phyloP scores from a whole-genome alignment of 1,140 invertebrate genomes.

The Aradophagus sp. region DNA sequence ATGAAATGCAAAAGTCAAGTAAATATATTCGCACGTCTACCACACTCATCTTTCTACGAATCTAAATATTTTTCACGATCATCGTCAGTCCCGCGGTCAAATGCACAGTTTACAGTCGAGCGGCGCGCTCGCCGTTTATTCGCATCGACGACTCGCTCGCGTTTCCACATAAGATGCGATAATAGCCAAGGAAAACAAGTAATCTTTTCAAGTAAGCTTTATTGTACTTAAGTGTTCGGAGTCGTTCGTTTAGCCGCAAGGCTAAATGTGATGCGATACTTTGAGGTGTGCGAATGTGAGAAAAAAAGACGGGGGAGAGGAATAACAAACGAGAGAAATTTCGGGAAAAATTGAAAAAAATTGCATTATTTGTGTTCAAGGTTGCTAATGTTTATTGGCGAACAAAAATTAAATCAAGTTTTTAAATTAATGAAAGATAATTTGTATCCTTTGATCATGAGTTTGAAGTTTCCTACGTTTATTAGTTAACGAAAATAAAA shows the following conservation, averaged over 20 bases:
- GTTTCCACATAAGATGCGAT: slow-evolving; percentile 49
- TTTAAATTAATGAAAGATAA: too few relatives aligned
- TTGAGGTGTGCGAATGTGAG: slow-evolving; percentile 12
- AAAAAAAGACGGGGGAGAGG: slow-evolving; percentile 25
- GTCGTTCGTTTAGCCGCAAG: slow-evolving; percentile 30
- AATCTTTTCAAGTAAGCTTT: slow-evolving; percentile 53
- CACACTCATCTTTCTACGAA: slow-evolving; percentile 12
- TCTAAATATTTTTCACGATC: slow-evolving; percentile 14
- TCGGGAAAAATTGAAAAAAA: too few relatives aligned
- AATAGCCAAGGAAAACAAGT: slow-evolving; percentile 48
- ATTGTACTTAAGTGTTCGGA: slow-evolving; percentile 37
- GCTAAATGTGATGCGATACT: slow-evolving; percentile 23
- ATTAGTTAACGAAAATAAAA: too few relatives aligned
- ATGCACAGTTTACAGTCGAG: slow-evolving; percentile 35
- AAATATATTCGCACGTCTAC: slow-evolving; percentile 19
- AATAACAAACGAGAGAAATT: too few relatives aligned
- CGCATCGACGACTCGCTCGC: slow-evolving; percentile 39
- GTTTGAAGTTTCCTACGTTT: too few relatives aligned
- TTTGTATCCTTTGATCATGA: too few relatives aligned
- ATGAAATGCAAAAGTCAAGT: slow-evolving; percentile 39
- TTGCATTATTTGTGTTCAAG: too few relatives aligned
- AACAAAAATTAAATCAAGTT: too few relatives aligned
- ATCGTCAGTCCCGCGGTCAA: slow-evolving; percentile 18
- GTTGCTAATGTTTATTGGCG: too few relatives aligned
- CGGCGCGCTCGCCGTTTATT: slow-evolving; percentile 27